These are phyloP conservation scores for Oceanodroma leucorhoa DNA, from an alignment of 2,797 vertebrate genomes.

Conservation along the genomic window DNA sequence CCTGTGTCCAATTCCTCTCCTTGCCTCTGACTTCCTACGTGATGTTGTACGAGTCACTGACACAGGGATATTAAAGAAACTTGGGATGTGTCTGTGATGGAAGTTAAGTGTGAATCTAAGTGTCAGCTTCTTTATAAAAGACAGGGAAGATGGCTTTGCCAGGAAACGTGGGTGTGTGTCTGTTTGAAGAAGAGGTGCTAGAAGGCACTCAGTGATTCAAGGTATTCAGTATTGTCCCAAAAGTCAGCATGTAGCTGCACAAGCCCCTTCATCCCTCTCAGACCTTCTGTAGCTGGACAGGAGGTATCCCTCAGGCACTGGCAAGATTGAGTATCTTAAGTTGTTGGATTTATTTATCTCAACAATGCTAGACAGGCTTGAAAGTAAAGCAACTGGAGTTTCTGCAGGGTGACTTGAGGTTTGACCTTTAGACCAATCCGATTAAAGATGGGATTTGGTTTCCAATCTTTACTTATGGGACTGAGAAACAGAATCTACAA, in stretches of 20 bases:
- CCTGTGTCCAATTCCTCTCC: background rate
- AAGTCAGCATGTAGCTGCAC: background rate
- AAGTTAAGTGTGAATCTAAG: background rate
- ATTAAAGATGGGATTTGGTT: background rate
- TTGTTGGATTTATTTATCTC: background rate
- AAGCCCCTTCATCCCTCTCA: background rate
- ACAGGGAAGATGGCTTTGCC: background rate
- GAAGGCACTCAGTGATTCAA: background rate
- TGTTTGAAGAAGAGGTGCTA: background rate
- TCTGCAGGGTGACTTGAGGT: background rate
- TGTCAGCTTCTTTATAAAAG: background rate
- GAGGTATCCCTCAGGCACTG: background rate
- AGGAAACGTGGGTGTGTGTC: background rate
- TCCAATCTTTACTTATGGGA: background rate
- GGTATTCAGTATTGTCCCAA: background rate
- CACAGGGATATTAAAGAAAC: background rate
- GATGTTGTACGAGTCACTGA: background rate
- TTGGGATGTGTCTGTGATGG: background rate
- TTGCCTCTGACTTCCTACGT: background rate
- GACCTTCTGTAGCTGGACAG: background rate
- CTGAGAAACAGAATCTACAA: background rate
- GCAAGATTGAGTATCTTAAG: accelerated
- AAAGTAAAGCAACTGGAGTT: background rate
- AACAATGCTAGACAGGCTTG: background rate
- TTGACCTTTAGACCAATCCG: background rate